Percentiles rank a stretch among this genome's conserved stretches.
Conservation (phyloP, 2,797 vertebrate species). For the Pogoniulus pusillus region DNA sequence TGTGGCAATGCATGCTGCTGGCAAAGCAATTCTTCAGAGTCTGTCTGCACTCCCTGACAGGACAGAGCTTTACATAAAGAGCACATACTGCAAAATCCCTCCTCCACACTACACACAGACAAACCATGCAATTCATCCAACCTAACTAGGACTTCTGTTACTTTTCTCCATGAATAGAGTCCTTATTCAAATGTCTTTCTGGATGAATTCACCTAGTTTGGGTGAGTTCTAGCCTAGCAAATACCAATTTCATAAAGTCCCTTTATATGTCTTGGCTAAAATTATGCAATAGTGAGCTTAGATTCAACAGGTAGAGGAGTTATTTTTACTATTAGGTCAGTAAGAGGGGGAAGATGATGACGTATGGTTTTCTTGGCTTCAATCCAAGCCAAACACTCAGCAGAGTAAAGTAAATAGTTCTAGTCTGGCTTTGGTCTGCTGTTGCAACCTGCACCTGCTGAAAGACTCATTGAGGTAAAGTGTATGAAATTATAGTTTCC, state of each 20-base stretch:
- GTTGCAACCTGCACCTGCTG: slow-evolving; percentile 39
- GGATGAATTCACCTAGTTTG: slow-evolving; percentile 24
- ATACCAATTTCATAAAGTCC: slow-evolving; percentile 18
- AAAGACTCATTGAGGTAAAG: slow-evolving; percentile 32
- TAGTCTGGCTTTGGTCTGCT: slow-evolving; percentile 35
- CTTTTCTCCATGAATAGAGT: slow-evolving; percentile 17
- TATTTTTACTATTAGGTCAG: slow-evolving; percentile 41
- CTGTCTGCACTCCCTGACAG: not conserved
- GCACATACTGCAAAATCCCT: not conserved
- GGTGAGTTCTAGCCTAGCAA: slow-evolving; percentile 9
- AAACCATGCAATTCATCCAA: slow-evolving; percentile 6
- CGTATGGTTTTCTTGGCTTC: slow-evolving; percentile 2
- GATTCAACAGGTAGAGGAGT: not conserved
- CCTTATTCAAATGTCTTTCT: slow-evolving; percentile 29
- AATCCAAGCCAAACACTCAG: slow-evolving; percentile 51
- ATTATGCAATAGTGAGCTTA: slow-evolving; percentile 48
- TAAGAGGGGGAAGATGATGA: slow-evolving; percentile 36
- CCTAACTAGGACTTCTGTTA: not conserved
- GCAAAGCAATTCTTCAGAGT: not conserved
- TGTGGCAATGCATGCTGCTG: accelerated
- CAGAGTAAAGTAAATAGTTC: slow-evolving; percentile 35
- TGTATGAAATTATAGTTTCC: not conserved
- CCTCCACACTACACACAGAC: not conserved
- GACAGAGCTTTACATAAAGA: not conserved
- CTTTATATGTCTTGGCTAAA: slow-evolving; percentile 32